Base-by-base conservation (phyloP, 2,113 vertebrate genomes). In the Todiramphus saurophagus region DNA sequence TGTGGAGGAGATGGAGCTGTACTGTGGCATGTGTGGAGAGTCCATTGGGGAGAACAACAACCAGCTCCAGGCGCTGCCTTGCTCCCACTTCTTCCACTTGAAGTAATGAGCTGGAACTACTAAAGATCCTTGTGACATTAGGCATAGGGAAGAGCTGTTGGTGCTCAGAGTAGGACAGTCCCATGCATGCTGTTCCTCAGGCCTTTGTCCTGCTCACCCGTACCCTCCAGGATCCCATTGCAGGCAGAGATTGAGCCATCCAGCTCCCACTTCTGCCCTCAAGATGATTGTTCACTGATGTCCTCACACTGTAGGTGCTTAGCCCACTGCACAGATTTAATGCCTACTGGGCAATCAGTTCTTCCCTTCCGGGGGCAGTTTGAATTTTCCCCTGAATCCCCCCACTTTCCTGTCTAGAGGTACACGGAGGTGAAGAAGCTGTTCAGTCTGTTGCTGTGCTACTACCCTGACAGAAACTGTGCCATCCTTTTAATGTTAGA, bases 11-110 rank as follows among this genome's bases (percentile, higher is more conserved):
- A 98, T 99, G 78, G 99, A 99, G 98, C 98, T 99, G 30, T 99
- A 99, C 98, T 99, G 99, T 18, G 99, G 99, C 96, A 99, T 99
- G 98, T 99, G 99, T 19, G 99, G 99, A 9, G 99, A 99, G 97
- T 99, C 99, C 94, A 99, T 99, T 3, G 99, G 99, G 37, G 99
- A 99, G 97, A 98, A 98, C 96, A 99, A 99, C 97, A 98, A 99
- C 96, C 99, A 99, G 96, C 98, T 99, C 86, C 99, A 99, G 98
- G 99, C 99, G 9, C 96, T 99, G 95, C 99, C 99, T 85, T 99
- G 99, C 96, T 99, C 99, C 77, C 99, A 99, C 88, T 98, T 99
- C 96, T 99, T 99, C 97, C 99, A 99, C 95, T 98, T 99, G 81
- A 99, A 99, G 99, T 99, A 97, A 93, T 90, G 98, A 95, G 35